Evolutionary conservation across 2,113 vertebrate species (phyloP).

Genomic region (Eptesicus fuscus): DNA sequence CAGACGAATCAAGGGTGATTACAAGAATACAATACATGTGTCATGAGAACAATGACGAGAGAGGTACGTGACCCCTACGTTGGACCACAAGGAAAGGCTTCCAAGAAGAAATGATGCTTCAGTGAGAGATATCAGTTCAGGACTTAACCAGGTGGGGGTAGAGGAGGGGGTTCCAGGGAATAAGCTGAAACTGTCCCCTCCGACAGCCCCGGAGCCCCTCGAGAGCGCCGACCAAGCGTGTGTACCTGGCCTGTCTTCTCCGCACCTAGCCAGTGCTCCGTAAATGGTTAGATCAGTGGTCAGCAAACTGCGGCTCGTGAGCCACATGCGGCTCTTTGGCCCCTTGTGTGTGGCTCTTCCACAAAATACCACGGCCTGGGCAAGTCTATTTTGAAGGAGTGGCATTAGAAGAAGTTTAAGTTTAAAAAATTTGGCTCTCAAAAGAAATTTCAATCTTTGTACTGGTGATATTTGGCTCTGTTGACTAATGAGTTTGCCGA

Average conservation of each 20-base stretch:
- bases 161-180: background rate
- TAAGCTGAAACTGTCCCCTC: no score
- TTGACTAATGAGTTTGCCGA: no score
- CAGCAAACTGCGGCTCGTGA: no score
- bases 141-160: background rate
- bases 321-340: no score
- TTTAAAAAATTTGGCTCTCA: no score
- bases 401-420: no score
- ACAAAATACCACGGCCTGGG: no score
- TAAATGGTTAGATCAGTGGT: no score
- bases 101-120: background rate
- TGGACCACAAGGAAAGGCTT: background rate
- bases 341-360: no score
- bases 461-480: no score
- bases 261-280: background rate
- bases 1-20: rapidly evolving
- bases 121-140: rapidly evolving
- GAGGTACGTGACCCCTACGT: rapidly evolving
- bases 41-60: rapidly evolving
- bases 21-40: rapidly evolving
- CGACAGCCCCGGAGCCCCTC: background rate
- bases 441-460: no score
- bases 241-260: background rate
- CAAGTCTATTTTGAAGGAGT: no score
- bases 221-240: rapidly evolving